Base-by-base conservation (phyloP, 1,140 invertebrate species). In the Atta colombica region DNA sequence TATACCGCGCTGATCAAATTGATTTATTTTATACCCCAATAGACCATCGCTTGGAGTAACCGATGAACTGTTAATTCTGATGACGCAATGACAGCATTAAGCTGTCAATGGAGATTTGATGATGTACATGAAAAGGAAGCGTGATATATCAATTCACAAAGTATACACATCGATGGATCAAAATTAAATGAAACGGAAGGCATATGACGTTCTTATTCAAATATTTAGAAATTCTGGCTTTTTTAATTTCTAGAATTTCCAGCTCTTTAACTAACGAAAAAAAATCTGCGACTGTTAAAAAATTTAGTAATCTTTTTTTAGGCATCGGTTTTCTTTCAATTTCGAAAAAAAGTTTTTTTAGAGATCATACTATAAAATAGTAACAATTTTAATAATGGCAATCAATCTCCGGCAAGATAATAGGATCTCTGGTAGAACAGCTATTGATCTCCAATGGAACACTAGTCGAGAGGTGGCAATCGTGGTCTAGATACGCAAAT, bases 11-110 rank as follows among this genome's bases (percentile, higher is more conserved):
- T 18, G 69, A 84, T 84, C 55, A 55, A 39, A 61, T 84, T 84
- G 80, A 84, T 84, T 84, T 84, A 84, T 75, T 84, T 75, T 84
- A 61, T 63, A 84, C 75, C 60, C 49, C 80, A 21, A 35, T 58
- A 35, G 55, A 75, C 18, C 69, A 75, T 75, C 69, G 80, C 28
- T 45, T 45, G 39, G 25, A 84, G 31, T 61, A 68, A 84, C 80
- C 80, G 80, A 74, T 75, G 72, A 84, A 74, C 80, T 84, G 55
- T 84, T 84, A 74, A 75, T 39, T 39, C 39, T 61, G 80, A 49
- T n/a, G 66, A 69, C 28, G 28, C 69, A 61, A 75, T 84, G 69
- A 72, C 28, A 58, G 69, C 39, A 84, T 84, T 75, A 84, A 84
- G 28, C 80, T 84, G 69, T 63, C 80, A 84, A 63, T 28, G 69